Evolutionary conservation across 2,797 vertebrate species (phyloP), one percentile per base, ranked within the genome.

Genomic region (Arrhamphus sclerolepis): DNA sequence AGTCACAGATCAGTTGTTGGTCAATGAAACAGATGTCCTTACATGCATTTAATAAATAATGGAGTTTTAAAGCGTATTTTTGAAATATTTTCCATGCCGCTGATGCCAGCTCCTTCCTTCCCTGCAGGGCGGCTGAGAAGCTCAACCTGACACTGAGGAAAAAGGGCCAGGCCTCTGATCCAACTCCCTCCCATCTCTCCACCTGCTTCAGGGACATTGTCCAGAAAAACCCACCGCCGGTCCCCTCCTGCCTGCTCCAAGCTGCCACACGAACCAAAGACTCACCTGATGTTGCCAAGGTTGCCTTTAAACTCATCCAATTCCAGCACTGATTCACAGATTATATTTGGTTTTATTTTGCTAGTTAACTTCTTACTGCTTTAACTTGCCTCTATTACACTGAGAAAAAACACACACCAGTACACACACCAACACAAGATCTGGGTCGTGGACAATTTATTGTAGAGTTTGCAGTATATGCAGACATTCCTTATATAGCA

Each of bases 51-150:
- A 31, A 31, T 31, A 31, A 10, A 31, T 7, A 7, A 31, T 13
- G 31, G 31, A 10, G 31, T 34, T 11, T 34, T 34, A 34, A 34
- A 13, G 31, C 10, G 9, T 7, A 5, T 21, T 10, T 44, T 44
- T 20, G 10, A 21, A 44, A 21, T 44, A 13, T 44, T 21, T 34
- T 34, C 31, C 31, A 29, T n/a, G 17, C 19, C 31, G 8, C 44
- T 55, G 44, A 55, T 24, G 3, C 54, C 31, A 17, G 48, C 58
- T 58, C 42, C 26, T 21, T 44, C 39, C 34, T 8, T 74, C 43
- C 79, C 77, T 7, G 39, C 83, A 99, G 98, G 92, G 98, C 97
- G 4, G 97, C 96, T 38, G 97, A 99, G 90, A 99, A 98, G 89
- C 86, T 99, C 87, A 98, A 96, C 64, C 90, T 98, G 65, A 96